Base-by-base conservation (phyloP, 2,888 invertebrate genomes). In the Cryptus viduatorius region DNA sequence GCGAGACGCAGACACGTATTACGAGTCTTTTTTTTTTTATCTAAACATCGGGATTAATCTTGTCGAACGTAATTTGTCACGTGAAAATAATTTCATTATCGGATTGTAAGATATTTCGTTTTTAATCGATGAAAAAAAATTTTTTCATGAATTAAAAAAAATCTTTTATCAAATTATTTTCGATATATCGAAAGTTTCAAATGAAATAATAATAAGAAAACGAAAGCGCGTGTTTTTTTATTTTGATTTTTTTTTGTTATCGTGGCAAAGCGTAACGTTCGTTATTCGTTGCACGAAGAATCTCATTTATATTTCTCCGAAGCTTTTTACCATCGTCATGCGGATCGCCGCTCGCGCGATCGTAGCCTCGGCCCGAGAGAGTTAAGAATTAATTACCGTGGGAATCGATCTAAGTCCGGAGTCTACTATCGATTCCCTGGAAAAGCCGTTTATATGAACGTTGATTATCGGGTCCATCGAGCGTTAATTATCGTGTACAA, bases 311-410 rank as follows among this genome's bases (percentile, higher is more conserved):
- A 37, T 24, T 37, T 12, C 19, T 24, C n/a, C 10, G 31, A 59
- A 46, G 50, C 71, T 67, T 64, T 75, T 71, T 64, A 37, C 37
- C 16, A 67, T 44, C 69, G 53, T 44, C 56, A 64, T 79, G 37
- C 64, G 69, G 29, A n/a, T 16, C 16, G 56, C 14, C 4, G 56
- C 7, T 37, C 50, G 72, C 31, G 46, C n/a, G 61, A 61, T 53
- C 53, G 67, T 12, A 61, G 29, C 75, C 3, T 46, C 3, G 46
- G 12, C 56, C n/a, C 56, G 56, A 68, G 19, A 59, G 48, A 67
- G 61, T 12, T 4, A 12, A 31, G 67, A 77, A 77, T 77, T 84
- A 84, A 84, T 84, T 71, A 81, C 50, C 83, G 83, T 84, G 83
- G 83, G 83, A 84, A 84, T 77, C 71, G 72, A 79, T 80, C 79